These are phyloP conservation scores for Ctenicera cuprea DNA, from an alignment of 2,888 invertebrate species.

Conservation along the genomic window DNA sequence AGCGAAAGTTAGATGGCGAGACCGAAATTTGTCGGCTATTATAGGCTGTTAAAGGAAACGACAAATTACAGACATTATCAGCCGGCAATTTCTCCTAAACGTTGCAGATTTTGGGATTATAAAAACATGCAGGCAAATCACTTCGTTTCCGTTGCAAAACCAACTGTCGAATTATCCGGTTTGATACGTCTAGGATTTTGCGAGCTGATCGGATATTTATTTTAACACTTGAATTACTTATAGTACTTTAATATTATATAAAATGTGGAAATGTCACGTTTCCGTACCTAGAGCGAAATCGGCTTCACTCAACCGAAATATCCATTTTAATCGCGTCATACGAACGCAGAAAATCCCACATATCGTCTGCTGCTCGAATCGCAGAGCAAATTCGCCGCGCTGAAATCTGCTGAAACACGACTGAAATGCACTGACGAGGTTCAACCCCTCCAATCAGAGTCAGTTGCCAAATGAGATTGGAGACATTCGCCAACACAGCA, in stretches of 20 bases:
- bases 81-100: conserved; percentile 26
- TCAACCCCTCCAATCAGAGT: conserved; percentile 61
- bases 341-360: conserved; percentile 37
- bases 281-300: conserved; percentile 13
- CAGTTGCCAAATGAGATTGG: conserved; percentile 65
- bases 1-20: conserved; percentile 12
- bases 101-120: conserved; percentile 20
- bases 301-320: conserved; percentile 24
- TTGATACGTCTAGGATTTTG: neutral
- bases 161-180: neutral
- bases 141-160: conserved; percentile 11
- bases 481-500: conserved; percentile 64
- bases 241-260: neutral
- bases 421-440: conserved; percentile 60
- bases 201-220: neutral
- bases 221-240: neutral
- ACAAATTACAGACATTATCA: conserved; percentile 35
- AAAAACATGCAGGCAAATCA: conserved; percentile 26
- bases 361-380: conserved; percentile 36
- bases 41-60: conserved; percentile 34
- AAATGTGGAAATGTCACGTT: conserved; percentile 21
- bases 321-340: conserved; percentile 37
- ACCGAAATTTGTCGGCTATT: conserved; percentile 34
- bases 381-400: conserved; percentile 56
- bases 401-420: conserved; percentile 61